Conservation (phyloP, 2,113 vertebrate genomes). For the Sphaerodactylus townsendi region DNA sequence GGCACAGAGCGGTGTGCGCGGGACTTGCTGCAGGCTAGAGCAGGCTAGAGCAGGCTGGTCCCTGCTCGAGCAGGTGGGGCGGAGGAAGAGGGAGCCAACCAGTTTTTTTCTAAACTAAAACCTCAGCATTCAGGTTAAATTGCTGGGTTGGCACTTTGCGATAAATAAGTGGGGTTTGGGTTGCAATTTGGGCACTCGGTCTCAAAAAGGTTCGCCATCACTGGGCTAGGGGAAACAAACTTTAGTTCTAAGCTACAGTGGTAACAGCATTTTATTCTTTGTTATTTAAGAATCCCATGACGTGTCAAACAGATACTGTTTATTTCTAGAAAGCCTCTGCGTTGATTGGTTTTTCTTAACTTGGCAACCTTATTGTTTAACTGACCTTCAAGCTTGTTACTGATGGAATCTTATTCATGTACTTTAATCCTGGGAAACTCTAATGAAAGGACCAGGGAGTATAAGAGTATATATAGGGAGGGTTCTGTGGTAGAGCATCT, state of each 20-base stretch:
- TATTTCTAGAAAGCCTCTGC: background rate
- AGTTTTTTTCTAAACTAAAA: too few species aligned
- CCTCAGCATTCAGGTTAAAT: too few species aligned
- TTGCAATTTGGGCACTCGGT: too few species aligned
- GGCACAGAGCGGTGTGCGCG: too few species aligned
- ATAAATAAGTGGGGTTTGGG: too few species aligned
- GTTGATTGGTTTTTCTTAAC: background rate
- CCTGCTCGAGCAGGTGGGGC: too few species aligned
- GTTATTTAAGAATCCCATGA: background rate
- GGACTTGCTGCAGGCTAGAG: too few species aligned
- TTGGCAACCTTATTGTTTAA: background rate
- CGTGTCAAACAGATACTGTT: background rate
- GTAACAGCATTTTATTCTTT: background rate
- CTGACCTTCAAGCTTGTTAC: background rate
- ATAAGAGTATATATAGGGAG: background rate
- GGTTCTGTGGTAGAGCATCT: too few species aligned
- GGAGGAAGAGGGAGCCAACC: too few species aligned
- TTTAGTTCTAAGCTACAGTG: background rate
- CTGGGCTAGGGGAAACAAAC: background rate
- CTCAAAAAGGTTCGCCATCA: too few species aligned
- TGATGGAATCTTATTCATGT: background rate
- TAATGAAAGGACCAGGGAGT: background rate
- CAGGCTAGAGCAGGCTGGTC: too few species aligned
- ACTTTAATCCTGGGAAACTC: background rate
- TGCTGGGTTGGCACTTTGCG: too few species aligned